A percentile compares a stretch with the other conserved stretches of the same genome.
Conservation (phyloP, 2,888 invertebrate genomes). For the Hirtodrosophila cameraria region DNA sequence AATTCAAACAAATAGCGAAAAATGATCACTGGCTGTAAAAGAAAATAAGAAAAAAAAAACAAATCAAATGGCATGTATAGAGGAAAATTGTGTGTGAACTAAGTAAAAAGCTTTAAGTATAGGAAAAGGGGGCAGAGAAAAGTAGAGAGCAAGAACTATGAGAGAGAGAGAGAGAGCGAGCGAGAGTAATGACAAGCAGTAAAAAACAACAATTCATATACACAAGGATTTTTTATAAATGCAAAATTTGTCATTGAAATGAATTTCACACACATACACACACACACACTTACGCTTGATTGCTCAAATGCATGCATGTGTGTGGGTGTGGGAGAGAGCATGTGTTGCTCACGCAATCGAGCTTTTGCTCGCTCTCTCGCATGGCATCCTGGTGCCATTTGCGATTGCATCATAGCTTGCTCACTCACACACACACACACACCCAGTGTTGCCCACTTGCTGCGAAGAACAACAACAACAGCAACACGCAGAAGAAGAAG, state of each 20-base stretch:
- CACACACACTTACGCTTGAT: constrained; percentile 2
- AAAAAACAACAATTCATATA: constrained; percentile 35
- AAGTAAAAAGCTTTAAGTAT: constrained; percentile 50
- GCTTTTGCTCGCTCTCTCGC: constrained; percentile 28
- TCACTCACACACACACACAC: constrained; percentile 35
- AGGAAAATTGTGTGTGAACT: constrained; percentile 52
- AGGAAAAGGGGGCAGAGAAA: constrained; percentile 10
- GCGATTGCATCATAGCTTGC: constrained; percentile 71
- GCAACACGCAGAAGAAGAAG: constrained; percentile 16
- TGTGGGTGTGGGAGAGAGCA: constrained; percentile 21
- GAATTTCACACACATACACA: constrained; percentile 48
- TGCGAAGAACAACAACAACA: constrained; percentile 16
- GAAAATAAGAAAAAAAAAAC: constrained; percentile 33
- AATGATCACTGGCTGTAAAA: constrained; percentile 61
- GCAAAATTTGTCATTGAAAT: constrained; percentile 76
- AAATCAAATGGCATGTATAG: constrained; percentile 25
- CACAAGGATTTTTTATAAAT: constrained; percentile 63
- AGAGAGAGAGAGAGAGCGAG: background rate
- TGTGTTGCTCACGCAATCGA: constrained; percentile 52
- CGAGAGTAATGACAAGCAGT: constrained; percentile 10
- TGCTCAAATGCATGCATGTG: constrained; percentile 7
- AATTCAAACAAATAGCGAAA: constrained; percentile 75
- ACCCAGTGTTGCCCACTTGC: constrained; percentile 64
- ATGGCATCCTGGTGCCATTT: constrained; percentile 50
- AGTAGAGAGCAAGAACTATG: background rate